Evolutionary conservation across 2,797 vertebrate genomes (phyloP).

Genomic region (Vireo griseus): DNA sequence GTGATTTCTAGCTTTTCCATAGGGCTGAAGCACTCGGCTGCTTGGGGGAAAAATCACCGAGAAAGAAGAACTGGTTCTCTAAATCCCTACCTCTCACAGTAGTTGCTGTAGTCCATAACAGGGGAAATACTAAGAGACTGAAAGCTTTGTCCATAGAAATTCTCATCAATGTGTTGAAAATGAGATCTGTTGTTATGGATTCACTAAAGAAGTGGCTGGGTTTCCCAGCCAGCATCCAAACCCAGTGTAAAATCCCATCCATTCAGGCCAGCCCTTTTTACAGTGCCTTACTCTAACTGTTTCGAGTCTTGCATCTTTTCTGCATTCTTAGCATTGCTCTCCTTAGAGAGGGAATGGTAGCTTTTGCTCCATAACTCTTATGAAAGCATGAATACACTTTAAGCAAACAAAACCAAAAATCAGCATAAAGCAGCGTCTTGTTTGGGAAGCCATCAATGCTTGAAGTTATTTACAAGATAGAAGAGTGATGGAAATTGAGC

Average conservation of each 20-base stretch:
- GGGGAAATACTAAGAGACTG: not conserved
- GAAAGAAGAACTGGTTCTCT: not conserved
- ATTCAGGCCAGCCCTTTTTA: not conserved
- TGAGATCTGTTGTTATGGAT: not conserved
- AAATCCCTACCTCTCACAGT: not conserved
- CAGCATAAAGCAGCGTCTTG: conserved; percentile 53
- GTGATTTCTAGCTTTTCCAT: not conserved
- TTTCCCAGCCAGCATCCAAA: not conserved
- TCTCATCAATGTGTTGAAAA: not conserved
- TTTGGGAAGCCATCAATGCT: conserved; percentile 62
- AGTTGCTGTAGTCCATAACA: not conserved
- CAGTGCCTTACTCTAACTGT: conserved; percentile 19
- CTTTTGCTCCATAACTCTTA: conserved; percentile 35
- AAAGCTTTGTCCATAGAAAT: not conserved
- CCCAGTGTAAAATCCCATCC: not conserved
- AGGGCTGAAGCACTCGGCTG: not conserved
- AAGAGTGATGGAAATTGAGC: conserved; percentile 69
- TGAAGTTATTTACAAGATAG: conserved; percentile 63
- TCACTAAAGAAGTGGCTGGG: not conserved
- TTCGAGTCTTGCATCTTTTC: conserved; percentile 16
- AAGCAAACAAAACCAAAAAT: conserved; percentile 49
- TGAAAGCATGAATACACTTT: conserved; percentile 31
- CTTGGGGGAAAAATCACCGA: not conserved
- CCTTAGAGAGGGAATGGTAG: conserved; percentile 1
- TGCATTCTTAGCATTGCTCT: conserved; percentile 25